Evolutionary conservation across 2,888 invertebrate genomes (phyloP).

Genomic region (Isoperla grammatica): DNA sequence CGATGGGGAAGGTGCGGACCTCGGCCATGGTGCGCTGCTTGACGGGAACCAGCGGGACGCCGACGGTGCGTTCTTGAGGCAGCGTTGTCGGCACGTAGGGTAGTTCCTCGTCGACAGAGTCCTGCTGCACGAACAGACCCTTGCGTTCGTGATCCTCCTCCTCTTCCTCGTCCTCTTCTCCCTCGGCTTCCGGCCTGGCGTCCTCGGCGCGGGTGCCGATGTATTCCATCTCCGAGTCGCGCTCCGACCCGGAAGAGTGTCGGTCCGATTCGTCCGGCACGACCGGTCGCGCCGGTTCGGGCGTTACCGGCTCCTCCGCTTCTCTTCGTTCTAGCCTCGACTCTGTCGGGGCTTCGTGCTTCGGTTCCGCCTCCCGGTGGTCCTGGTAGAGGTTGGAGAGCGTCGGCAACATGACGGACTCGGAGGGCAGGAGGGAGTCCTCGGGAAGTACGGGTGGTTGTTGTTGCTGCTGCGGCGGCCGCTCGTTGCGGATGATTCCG

Average conservation of each 20-base stretch:
- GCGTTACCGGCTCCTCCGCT: conserved; percentile 22
- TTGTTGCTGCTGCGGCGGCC: no score
- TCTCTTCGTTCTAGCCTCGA: conserved; percentile 26
- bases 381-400: conserved; percentile 11
- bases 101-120: conserved; percentile 79
- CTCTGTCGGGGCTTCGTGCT: conserved; percentile 22
- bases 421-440: conserved; percentile 27
- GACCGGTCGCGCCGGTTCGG: conserved; percentile 34
- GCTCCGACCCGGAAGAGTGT: conserved; percentile 62
- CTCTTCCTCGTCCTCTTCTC: conserved; percentile 41
- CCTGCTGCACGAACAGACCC: conserved; percentile 69
- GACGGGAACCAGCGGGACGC: conserved; percentile 74
- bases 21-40: conserved; percentile 51
- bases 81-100: conserved; percentile 88
- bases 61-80: conserved; percentile 76
- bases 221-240: conserved; percentile 58
- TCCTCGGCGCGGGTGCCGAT: conserved; percentile 31
- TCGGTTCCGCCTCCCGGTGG: conserved; percentile 34
- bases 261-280: conserved; percentile 38
- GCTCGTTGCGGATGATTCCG: background rate
- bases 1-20: conserved; percentile 62
- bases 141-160: conserved; percentile 65
- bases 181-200: conserved; percentile 21
- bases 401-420: conserved; percentile 29
- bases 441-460: conserved; percentile 8